These are phyloP conservation scores for Fukomys damarensis DNA, from an alignment of 2,113 vertebrate genomes.

Conservation along the genomic window DNA sequence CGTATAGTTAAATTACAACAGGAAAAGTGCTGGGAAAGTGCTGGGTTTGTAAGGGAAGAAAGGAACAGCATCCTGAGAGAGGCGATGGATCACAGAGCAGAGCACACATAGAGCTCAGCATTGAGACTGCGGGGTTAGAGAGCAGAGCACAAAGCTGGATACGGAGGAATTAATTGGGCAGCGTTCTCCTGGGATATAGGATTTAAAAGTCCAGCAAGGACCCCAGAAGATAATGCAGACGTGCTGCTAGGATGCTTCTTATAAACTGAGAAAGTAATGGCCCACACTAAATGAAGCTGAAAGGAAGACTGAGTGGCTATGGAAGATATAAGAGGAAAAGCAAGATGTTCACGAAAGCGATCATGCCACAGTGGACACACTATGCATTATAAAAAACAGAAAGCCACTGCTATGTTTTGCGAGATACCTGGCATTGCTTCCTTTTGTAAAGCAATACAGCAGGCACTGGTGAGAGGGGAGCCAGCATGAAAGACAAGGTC, in stretches of 20 bases:
- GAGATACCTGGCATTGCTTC: background rate
- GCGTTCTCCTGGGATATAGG: background rate
- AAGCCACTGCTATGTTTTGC: background rate
- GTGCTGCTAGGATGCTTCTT: background rate
- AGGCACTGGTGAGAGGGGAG: background rate
- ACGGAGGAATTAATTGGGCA: background rate
- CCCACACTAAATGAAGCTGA: background rate
- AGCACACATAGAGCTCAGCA: rapidly evolving
- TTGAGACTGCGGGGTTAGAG: background rate
- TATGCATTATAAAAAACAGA: rapidly evolving
- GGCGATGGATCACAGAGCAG: background rate
- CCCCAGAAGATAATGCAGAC: background rate
- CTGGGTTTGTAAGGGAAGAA: background rate
- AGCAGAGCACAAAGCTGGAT: too few species aligned
- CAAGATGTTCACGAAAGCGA: background rate
- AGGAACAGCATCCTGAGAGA: background rate
- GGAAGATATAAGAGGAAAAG: background rate
- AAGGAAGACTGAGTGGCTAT: background rate
- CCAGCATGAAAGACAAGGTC: background rate
- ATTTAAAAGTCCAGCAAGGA: background rate
- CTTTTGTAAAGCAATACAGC: background rate
- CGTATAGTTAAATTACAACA: background rate
- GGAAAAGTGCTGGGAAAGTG: too few species aligned
- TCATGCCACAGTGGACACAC: background rate
- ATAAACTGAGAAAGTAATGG: background rate